phyloP scores from a whole-genome alignment of 2,113 vertebrate genomes.

The Cynopterus brachyotis region DNA sequence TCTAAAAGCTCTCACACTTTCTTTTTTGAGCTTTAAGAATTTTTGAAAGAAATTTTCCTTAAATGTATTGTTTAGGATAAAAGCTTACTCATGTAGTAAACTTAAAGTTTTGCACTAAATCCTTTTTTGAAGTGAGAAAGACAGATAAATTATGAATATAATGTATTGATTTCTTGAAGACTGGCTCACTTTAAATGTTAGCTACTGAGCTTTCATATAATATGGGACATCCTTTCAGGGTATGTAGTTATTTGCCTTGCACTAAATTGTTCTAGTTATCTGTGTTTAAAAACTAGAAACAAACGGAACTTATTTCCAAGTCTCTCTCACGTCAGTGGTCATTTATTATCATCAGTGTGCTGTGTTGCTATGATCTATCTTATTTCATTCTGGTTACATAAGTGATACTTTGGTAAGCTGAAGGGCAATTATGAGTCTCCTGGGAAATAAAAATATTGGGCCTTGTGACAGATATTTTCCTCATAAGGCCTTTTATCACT shows the following conservation, averaged over 20 bases:
- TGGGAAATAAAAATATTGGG: neutral
- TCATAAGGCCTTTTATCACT: neutral
- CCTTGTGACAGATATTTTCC: conserved; percentile 11
- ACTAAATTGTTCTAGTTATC: neutral
- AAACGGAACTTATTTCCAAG: neutral
- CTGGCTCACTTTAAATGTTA: neutral
- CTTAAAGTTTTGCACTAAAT: neutral
- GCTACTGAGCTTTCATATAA: neutral
- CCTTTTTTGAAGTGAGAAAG: neutral
- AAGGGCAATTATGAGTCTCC: neutral
- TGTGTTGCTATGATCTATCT: neutral
- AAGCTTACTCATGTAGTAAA: neutral
- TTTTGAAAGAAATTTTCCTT: neutral
- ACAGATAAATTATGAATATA: neutral
- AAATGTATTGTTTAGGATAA: neutral
- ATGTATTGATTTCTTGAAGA: neutral
- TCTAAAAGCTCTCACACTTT: neutral
- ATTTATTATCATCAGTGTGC: neutral
- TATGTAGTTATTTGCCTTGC: neutral
- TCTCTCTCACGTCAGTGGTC: neutral
- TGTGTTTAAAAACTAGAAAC: conserved; percentile 33
- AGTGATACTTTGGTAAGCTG: neutral
- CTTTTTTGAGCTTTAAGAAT: neutral
- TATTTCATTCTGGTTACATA: neutral
- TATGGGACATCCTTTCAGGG: neutral